phyloP scores from a whole-genome alignment of 2,797 vertebrate species.

The Triplophysa bombifrons region DNA sequence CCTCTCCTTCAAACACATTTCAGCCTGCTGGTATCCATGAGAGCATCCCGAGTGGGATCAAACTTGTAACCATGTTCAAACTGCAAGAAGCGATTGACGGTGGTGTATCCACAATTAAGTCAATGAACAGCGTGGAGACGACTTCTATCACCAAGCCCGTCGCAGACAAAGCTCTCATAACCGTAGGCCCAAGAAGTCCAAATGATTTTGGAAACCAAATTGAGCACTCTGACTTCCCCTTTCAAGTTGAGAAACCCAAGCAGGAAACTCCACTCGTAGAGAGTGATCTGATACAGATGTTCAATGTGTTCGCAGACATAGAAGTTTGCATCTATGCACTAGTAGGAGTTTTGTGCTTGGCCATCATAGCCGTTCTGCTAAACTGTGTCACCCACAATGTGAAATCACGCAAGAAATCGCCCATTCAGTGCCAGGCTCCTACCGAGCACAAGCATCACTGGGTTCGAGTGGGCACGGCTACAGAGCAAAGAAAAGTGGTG shows the following conservation, averaged over 20 bases:
- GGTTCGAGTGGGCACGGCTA: conserved; percentile 84
- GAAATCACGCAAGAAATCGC: conserved; percentile 81
- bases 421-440: conserved; percentile 75
- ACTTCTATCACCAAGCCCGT: conserved; percentile 34
- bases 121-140: conserved; percentile 40
- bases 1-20: conserved; percentile 63
- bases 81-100: conserved; percentile 69
- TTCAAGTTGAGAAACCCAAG: conserved; percentile 73
- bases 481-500: conserved; percentile 63
- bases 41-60: conserved; percentile 41
- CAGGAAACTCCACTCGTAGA: conserved; percentile 69
- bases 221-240: conserved; percentile 73
- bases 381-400: conserved; percentile 86
- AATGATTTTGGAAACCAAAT: conserved; percentile 68
- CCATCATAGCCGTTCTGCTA: conserved; percentile 89
- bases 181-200: conserved; percentile 58
- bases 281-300: conserved; percentile 70
- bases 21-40: conserved; percentile 67
- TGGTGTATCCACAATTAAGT: conserved; percentile 57
- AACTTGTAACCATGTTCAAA: conserved; percentile 47
- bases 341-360: conserved; percentile 86
- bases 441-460: conserved; percentile 88
- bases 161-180: conserved; percentile 60
- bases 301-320: conserved; percentile 81
- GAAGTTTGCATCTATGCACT: conserved; percentile 92